Evolutionary conservation across 2,888 invertebrate species (phyloP), one percentile per base, ranked within the genome.

Genomic region (Oconnorella tubifera): DNA sequence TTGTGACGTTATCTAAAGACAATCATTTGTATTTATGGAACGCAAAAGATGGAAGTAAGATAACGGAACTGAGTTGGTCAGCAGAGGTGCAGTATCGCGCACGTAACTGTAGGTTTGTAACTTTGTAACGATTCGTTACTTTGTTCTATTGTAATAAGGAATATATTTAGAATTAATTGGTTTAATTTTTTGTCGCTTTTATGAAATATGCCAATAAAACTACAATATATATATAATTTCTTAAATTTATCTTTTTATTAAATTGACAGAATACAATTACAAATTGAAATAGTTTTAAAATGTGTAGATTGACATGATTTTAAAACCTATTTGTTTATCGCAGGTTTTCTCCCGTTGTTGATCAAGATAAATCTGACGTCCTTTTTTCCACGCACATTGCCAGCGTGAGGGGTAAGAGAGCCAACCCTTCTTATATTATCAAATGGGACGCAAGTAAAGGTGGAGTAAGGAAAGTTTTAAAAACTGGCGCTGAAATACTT

Each of bases 1-100:
- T 95, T 61, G 89, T 89, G 60, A 91, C 91, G 74, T 89, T 95
- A 71, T 90, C 91, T 0, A 92, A 93, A 83, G 95, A 95, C 83
- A 90, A 90, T 2, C 86, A 88, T 72, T 91, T 90, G 3, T 85
- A 88, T 73, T 83, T 95, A 28, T 97, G 96, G 96, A 86, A 88
- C 76, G 85, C 87, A 6, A 83, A 82, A 56, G 86, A 84, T 51
- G 88, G 89, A 14, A 87, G 86, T 66, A 88, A 90, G 75, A 80
- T 87, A 49, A 85, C 86, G 62, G 87, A 88, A 75, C 84, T 97
- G 62, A 85, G 86, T 19, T 92, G 93, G 88, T 50, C n/a, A 14
- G 57, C 40, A 40, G 65, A 65, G 23, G 27, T 40, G 27, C 27
- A 19, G 10, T 56, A 82, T 64, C 72, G 80, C 67, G 79, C 76